A percentile compares a stretch with the other conserved stretches of the same genome.
Conservation (phyloP, 2,888 invertebrate genomes). For the Melipona bicolor region DNA sequence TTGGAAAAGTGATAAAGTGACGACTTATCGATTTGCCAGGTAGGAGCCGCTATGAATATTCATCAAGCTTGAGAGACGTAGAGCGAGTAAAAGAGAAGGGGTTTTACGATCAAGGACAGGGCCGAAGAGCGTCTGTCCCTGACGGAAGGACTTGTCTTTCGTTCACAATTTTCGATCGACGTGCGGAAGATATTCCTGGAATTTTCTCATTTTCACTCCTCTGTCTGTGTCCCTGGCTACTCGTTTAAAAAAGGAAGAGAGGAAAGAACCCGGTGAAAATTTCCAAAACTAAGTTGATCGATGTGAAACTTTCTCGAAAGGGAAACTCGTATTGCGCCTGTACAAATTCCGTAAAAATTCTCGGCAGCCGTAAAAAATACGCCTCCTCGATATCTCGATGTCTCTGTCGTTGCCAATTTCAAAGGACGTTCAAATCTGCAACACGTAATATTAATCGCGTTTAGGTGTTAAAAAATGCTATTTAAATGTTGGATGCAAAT, state of each 20-base stretch:
- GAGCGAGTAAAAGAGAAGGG: slow-evolving; percentile 3
- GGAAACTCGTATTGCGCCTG: background rate
- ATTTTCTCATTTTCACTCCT: slow-evolving; percentile 52
- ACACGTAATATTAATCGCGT: no score
- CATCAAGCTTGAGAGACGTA: slow-evolving; percentile 23
- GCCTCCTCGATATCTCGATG: background rate
- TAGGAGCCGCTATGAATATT: slow-evolving; percentile 59
- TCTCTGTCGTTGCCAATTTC: background rate
- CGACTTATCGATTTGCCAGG: slow-evolving; percentile 60
- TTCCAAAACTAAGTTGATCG: slow-evolving; percentile 14
- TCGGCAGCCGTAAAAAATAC: background rate
- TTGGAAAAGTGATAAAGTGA: slow-evolving; percentile 59
- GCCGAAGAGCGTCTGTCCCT: background rate
- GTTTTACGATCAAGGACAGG: background rate
- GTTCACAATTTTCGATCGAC: slow-evolving; percentile 40
- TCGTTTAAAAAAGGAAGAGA: background rate
- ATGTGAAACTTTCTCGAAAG: background rate
- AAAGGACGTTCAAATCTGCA: background rate
- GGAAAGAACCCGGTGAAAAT: slow-evolving; percentile 5
- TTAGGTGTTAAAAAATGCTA: no score
- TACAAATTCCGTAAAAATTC: background rate
- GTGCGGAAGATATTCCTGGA: slow-evolving; percentile 31
- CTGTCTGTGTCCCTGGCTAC: background rate
- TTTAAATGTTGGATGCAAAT: no score
- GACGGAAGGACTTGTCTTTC: slow-evolving; percentile 50